Conservation (phyloP, 2,113 vertebrate genomes). For the Phrynocephalus versicolor region DNA sequence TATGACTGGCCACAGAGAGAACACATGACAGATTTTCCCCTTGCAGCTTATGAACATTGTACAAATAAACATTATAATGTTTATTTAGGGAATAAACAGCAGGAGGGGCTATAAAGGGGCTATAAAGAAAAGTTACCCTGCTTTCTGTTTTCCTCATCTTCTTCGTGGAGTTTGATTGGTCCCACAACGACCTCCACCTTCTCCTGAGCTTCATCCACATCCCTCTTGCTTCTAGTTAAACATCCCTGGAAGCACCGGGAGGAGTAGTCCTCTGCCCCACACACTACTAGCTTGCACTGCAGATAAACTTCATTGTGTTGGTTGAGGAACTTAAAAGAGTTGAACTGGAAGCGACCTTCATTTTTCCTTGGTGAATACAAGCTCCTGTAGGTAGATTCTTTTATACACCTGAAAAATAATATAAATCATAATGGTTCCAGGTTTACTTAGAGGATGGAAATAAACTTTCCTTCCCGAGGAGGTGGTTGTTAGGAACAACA, state of each 20-base stretch:
- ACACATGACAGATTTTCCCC: not conserved
- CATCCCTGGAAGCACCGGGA: constrained; percentile 83
- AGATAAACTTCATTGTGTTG: constrained; percentile 77
- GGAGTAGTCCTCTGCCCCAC: constrained; percentile 64
- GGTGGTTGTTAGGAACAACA: no score
- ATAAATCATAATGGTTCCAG: not conserved
- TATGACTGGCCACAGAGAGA: no score
- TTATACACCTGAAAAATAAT: constrained; percentile 73
- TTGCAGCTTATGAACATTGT: not conserved
- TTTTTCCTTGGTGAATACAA: constrained; percentile 32
- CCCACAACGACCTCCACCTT: constrained; percentile 54
- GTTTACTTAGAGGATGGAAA: not conserved
- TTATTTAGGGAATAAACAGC: not conserved
- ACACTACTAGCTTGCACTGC: constrained; percentile 82
- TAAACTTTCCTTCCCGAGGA: no score
- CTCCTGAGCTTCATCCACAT: constrained; percentile 42
- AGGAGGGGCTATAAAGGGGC: not conserved
- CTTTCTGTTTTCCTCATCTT: not conserved
- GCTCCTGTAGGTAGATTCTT: constrained; percentile 71
- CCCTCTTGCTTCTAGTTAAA: constrained; percentile 63
- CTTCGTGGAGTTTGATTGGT: constrained; percentile 42
- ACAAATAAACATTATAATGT: no score
- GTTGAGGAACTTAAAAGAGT: constrained; percentile 78
- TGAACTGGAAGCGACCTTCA: constrained; percentile 78
- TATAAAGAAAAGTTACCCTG: constrained; percentile 5